Evolutionary conservation across 2,888 invertebrate genomes (phyloP), one percentile per base, ranked within the genome.

Genomic region (Strigamia transsilvanica): DNA sequence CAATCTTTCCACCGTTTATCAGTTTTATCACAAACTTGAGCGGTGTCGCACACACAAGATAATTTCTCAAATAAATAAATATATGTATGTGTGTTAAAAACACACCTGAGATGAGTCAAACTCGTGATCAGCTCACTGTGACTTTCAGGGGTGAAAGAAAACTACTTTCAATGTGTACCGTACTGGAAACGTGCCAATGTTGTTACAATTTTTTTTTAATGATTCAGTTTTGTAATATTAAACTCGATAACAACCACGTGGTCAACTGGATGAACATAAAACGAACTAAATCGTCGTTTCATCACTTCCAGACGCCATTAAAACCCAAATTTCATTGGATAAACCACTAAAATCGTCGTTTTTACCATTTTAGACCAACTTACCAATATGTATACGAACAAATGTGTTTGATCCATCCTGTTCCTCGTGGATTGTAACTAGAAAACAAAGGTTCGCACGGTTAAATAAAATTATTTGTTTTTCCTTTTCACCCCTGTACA

Each of bases 351-450:
- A n/a, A n/a, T n/a, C n/a, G n/a, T n/a, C n/a, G n/a, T n/a, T n/a
- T n/a, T n/a, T n/a, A n/a, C n/a, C 18, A 5, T 13, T 21, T 77
- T 12, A 1, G 23, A 1, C 23, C 21, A 73, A 80, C 42, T 51
- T 78, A 83, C 82, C 82, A 18, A 83, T 81, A 18, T 80, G 82
- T 41, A 83, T 83, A n/a, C 82, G 83, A 2, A 83, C 82, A 61
- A 81, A 81, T 9, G 82, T 82, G 18, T 80, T 83, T 9, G 23
- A 27, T 42, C 83, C 82, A 61, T 80, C 80, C 27, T 81, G 81
- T 18, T 83, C 83, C 46, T 83, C 83, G 32, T 82, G 83, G 6
- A 83, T 82, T 46, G 78, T 81, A 42, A 83, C 82, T 83, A 79
- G 34, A 81, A 80, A 73, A 32, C 13, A 73, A 73, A 83, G 42